Evolutionary conservation across 64 coral and sea anemone genomes (phyloP).

Genomic region (Dendronephthya gigantea): DNA sequence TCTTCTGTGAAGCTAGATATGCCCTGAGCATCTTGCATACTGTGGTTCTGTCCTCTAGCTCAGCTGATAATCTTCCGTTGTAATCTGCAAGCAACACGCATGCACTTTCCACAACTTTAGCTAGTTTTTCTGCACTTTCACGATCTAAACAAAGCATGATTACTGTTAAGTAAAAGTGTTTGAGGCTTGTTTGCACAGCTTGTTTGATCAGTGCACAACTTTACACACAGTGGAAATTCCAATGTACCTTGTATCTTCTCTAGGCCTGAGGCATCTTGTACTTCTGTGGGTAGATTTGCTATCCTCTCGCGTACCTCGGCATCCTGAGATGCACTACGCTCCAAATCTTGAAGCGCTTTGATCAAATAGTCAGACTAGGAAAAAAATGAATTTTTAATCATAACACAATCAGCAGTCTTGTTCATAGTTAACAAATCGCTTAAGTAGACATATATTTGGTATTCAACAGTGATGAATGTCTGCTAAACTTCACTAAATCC

Average conservation of each 20-base stretch:
- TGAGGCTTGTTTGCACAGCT: neutral
- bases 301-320: conserved; percentile 92
- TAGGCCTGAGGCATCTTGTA: conserved; percentile 85
- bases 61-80: conserved; percentile 86
- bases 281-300: conserved; percentile 92
- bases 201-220: neutral
- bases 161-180: neutral
- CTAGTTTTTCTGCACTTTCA: conserved; percentile 70
- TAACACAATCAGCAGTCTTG: too few species aligned
- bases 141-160: conserved; percentile 43
- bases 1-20: conserved; percentile 76
- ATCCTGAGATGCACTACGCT: conserved; percentile 89
- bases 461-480: too few species aligned
- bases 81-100: conserved; percentile 94
- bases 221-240: neutral
- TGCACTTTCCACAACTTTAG: conserved; percentile 86
- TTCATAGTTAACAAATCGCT: neutral
- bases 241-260: conserved; percentile 99
- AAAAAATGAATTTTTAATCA: too few species aligned
- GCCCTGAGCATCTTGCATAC: conserved; percentile 82
- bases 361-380: conserved; percentile 75
- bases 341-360: conserved; percentile 79
- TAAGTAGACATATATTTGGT: neutral
- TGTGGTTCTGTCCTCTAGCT: conserved; percentile 76
- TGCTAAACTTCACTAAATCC: neutral